A percentile compares a stretch with the other conserved stretches of the same genome.
Evolutionary conservation across 2,888 invertebrate species (phyloP).

Genomic region (Chaetogeoica ovagalla): DNA sequence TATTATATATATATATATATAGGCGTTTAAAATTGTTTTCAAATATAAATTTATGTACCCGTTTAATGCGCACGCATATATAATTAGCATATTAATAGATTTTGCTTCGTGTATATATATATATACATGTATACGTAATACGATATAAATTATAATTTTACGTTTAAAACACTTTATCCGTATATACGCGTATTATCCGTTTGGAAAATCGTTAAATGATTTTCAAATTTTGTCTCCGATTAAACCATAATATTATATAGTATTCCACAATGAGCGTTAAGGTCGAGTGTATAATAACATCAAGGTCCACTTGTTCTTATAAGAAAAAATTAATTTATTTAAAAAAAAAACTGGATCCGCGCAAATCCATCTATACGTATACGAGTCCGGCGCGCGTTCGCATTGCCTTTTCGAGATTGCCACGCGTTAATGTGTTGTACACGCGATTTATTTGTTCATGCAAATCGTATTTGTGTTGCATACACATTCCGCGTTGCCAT

Average conservation of each 20-base stretch:
- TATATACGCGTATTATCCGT: no score
- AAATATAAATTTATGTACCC: no score
- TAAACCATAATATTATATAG: background rate
- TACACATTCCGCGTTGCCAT: conserved; percentile 16
- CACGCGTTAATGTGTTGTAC: conserved; percentile 36
- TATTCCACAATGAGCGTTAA: conserved; percentile 7
- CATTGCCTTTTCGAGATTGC: conserved; percentile 36
- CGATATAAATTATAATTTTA: no score
- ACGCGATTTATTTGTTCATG: conserved; percentile 37
- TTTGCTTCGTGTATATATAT: no score
- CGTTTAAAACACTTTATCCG: no score
- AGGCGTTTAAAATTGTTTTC: no score
- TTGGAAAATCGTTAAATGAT: background rate
- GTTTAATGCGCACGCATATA: no score
- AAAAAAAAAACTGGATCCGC: conserved; percentile 23
- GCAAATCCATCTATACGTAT: background rate
- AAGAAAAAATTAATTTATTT: conserved; percentile 32
- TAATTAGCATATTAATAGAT: no score
- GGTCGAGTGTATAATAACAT: conserved; percentile 30
- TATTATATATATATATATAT: no score
- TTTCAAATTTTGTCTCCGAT: background rate
- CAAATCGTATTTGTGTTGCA: conserved; percentile 4
- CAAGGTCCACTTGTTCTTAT: conserved; percentile 44
- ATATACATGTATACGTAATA: no score
- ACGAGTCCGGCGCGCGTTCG: conserved; percentile 17